A percentile compares a stretch with the other conserved stretches of the same genome.
phyloP scores from a whole-genome alignment of 92 coral and sea anemone genomes.

The Heliopora coerulea region DNA sequence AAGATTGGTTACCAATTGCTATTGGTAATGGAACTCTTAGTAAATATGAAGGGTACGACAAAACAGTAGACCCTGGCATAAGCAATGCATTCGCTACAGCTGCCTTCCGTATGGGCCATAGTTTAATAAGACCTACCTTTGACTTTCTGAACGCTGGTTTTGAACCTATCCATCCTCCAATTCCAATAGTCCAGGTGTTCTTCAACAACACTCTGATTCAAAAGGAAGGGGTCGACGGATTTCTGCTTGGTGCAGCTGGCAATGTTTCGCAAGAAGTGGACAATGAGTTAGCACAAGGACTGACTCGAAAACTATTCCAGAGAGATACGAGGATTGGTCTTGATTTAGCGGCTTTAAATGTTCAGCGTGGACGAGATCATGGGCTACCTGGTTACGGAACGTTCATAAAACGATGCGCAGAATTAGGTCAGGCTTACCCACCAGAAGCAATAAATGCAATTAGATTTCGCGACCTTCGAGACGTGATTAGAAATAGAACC shows the following conservation, averaged over 20 bases:
- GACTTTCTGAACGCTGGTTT: not conserved
- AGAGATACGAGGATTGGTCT: conserved; percentile 6
- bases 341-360: conserved; percentile 31
- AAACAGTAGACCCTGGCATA: conserved; percentile 9
- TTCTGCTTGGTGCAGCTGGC: conserved; percentile 13
- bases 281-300: conserved; percentile 19
- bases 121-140: conserved; percentile 24
- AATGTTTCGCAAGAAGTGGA: conserved; percentile 24
- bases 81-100: conserved; percentile 31
- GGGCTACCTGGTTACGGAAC: conserved; percentile 26
- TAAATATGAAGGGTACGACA: not conserved
- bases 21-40: conserved; percentile 4
- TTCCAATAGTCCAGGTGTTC: not conserved
- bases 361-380: conserved; percentile 36
- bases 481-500: not conserved
- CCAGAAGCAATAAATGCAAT: not conserved
- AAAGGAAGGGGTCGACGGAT: not conserved
- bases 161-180: not conserved
- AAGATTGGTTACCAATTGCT: conserved; percentile 22
- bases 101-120: conserved; percentile 36
- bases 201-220: conserved; percentile 20
- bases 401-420: not conserved
- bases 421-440: not conserved
- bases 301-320: conserved; percentile 4
- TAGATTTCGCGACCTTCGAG: not conserved